Base-by-base conservation (phyloP, 2,113 vertebrate species). In the Brienomyrus longianalis region DNA sequence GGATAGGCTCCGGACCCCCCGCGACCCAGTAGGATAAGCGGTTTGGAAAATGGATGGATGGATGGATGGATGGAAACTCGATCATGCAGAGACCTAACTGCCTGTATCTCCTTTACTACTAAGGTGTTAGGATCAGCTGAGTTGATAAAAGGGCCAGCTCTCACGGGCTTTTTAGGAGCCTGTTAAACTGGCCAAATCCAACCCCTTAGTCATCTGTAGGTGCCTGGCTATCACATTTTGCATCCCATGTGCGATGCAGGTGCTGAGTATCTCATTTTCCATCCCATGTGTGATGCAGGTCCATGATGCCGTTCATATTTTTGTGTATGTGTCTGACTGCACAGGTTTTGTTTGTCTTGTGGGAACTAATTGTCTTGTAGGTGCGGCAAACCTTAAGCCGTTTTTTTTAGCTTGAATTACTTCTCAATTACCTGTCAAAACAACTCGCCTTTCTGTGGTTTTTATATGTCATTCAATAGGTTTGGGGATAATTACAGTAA, bases 281-380 rank as follows among this genome's bases (percentile, higher is more conserved):
- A 86, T 17, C 39, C 31, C 54, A 19, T 21, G 62, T 39, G 50
- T 35, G 15, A 39, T 19, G 70, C 70, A 74, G 70, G 5, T 13
- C 31, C 13, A 17, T 66, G 8, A 27, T 66, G 59, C 35, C 43
- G 54, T 90, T 52, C 47, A 45, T 86, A 80, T 88, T 77, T 90
- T 77, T 47, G 31, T 86, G 87, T 56, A 59, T 62, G 62, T 87
- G 88, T 86, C 54, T 83, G 88, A 74, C 54, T 62, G 59, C 27
- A 66, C 87, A 62, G 91, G 89, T 31, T 59, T 43, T 23, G 27
- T n/a, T 11, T 35, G 39, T 19, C 50, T 17, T 8, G 43, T 50
- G 45, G 17, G 83, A 27, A 21, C 21, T 19, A 27, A 10, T 23
- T 59, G 56, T 59, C 21, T 59, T 74, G 31, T 35, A 10, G 70